Evolutionary conservation across 2,113 vertebrate species (phyloP).

Genomic region (Cyanoramphus novaezelandiae): DNA sequence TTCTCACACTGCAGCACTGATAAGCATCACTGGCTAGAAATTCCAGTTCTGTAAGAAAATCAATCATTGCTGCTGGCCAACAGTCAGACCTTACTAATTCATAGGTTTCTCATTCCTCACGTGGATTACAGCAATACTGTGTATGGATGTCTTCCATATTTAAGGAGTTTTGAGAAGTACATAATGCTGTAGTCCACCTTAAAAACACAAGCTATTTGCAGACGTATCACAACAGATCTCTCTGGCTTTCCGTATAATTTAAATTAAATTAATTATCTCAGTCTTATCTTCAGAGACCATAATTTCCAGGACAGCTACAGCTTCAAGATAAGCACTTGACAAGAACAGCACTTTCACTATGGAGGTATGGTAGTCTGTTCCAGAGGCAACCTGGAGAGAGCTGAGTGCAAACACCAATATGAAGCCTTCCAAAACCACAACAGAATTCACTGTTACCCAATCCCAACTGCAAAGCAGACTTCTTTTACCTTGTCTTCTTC

Average conservation of each 20-base stretch:
- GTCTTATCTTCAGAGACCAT: not conserved
- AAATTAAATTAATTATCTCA: not conserved
- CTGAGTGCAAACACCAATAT: not conserved
- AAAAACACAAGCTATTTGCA: not conserved
- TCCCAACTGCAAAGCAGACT: not conserved
- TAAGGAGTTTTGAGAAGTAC: not conserved
- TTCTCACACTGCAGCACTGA: not conserved
- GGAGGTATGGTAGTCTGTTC: not conserved
- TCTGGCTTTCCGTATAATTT: not conserved
- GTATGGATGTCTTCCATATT: not conserved
- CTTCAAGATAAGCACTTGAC: not conserved
- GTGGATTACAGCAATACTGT: not conserved
- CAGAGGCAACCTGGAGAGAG: not conserved
- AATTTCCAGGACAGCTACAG: not conserved
- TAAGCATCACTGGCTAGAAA: not conserved
- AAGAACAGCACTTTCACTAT: not conserved
- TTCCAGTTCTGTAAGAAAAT: not conserved
- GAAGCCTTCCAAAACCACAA: not conserved
- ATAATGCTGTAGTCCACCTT: not conserved
- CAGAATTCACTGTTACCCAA: not conserved
- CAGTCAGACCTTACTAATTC: not conserved
- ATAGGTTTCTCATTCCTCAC: not conserved
- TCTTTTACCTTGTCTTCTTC: not conserved
- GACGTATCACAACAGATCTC: not conserved
- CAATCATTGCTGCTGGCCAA: not conserved